phyloP scores from a whole-genome alignment of 2,113 vertebrate species.

The Numenius arquata region DNA sequence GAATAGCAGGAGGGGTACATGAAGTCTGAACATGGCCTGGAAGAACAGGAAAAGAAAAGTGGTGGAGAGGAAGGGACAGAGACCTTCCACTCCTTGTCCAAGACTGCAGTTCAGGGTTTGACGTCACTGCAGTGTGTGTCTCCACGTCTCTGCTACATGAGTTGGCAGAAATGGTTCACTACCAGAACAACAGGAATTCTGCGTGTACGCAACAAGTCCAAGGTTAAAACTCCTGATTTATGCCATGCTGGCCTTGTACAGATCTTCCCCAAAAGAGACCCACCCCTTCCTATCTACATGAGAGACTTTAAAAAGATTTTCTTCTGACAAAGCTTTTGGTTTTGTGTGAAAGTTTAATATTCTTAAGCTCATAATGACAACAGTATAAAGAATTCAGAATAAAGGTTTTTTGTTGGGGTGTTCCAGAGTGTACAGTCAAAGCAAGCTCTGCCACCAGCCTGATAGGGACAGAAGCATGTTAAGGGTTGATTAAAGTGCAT shows the following conservation, averaged over 20 bases:
- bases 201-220: background rate
- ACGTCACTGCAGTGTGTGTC: accelerated
- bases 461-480: background rate
- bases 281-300: background rate
- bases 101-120: background rate
- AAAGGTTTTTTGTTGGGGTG: background rate
- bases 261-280: background rate
- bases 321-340: background rate
- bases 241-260: background rate
- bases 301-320: background rate
- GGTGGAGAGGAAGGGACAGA: background rate
- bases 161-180: background rate
- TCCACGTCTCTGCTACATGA: accelerated
- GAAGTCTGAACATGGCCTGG: background rate
- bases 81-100: background rate
- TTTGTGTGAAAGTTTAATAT: constrained; percentile 33
- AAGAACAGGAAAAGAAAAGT: background rate
- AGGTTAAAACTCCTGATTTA: background rate
- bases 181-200: background rate
- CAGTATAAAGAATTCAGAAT: background rate
- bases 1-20: background rate
- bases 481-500: constrained; percentile 29
- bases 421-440: background rate
- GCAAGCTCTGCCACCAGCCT: background rate
- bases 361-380: background rate